Evolutionary conservation across 1,140 invertebrate genomes (phyloP).

Genomic region (Plectus sambesii): DNA sequence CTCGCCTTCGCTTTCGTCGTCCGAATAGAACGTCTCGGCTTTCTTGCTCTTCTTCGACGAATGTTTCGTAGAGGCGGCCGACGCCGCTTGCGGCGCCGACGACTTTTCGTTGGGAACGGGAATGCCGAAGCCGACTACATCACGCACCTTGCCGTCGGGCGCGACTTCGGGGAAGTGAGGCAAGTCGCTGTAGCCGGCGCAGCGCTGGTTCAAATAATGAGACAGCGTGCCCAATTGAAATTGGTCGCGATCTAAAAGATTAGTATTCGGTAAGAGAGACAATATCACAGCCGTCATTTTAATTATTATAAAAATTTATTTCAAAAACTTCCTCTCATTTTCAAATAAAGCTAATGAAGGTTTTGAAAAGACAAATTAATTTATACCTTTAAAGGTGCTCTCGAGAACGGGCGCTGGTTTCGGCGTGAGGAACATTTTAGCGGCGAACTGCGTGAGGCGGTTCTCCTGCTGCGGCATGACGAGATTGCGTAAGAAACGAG

Average conservation of each 20-base stretch:
- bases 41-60: slow-evolving; percentile 36
- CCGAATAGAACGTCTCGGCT: slow-evolving; percentile 35
- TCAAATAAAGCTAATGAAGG: no score
- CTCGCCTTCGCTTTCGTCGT: slow-evolving; percentile 29
- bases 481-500: slow-evolving; percentile 49
- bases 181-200: slow-evolving; percentile 73
- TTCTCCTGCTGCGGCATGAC: no score
- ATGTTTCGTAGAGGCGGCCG: slow-evolving; percentile 31
- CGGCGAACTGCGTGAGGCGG: slow-evolving; percentile 59
- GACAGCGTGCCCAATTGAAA: slow-evolving; percentile 89
- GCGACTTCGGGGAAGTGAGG: slow-evolving; percentile 68
- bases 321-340: no score
- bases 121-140: slow-evolving; percentile 29
- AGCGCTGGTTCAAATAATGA: slow-evolving; percentile 75
- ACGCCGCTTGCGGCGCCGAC: slow-evolving; percentile 17
- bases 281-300: no score
- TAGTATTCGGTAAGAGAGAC: no score
- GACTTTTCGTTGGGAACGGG: slow-evolving; percentile 31
- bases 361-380: no score
- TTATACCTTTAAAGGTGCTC: slow-evolving; percentile 47
- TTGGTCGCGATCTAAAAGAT: slow-evolving; percentile 59
- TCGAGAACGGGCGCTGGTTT: slow-evolving; percentile 80
- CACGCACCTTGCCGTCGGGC: slow-evolving; percentile 55
- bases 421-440: slow-evolving; percentile 72
- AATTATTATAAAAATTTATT: no score